phyloP scores from a whole-genome alignment of 2,888 invertebrate species.

The Metellina segmentata region DNA sequence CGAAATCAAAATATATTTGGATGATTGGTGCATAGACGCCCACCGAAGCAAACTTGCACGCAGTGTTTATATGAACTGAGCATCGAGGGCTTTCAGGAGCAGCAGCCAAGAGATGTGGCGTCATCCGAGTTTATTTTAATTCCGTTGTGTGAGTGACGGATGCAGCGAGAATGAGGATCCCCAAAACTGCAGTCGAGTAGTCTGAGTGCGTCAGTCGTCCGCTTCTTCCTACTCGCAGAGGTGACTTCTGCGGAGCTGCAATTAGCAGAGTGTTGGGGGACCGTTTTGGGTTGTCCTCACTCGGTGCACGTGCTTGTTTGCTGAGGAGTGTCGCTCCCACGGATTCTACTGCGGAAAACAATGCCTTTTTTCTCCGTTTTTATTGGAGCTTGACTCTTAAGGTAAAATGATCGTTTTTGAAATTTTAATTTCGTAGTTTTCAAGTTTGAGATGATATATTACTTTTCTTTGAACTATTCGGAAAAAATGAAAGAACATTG shows the following conservation, averaged over 20 bases:
- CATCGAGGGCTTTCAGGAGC: not conserved
- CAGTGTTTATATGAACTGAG: not conserved
- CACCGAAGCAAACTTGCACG: no score
- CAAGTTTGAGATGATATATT: no score
- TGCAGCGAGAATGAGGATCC: not conserved
- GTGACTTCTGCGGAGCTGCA: conserved; percentile 40
- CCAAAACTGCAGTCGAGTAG: not conserved
- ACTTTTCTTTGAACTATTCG: no score
- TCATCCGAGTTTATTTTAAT: conserved; percentile 33
- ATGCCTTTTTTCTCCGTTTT: no score
- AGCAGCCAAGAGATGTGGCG: not conserved
- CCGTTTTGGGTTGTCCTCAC: not conserved
- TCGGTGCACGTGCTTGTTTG: not conserved
- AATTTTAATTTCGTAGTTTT: no score
- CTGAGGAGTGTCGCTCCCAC: not conserved
- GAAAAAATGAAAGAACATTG: no score
- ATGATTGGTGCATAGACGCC: no score
- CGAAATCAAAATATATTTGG: no score
- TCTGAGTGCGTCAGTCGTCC: conserved; percentile 38
- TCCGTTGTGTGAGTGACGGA: not conserved
- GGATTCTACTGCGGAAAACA: no score
- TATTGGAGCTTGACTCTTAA: no score
- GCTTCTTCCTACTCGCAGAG: conserved; percentile 53
- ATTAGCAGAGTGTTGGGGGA: conserved; percentile 9
- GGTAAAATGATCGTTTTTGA: no score